Evolutionary conservation across 2,113 vertebrate species (phyloP).

Genomic region (Platysteira castanea): DNA sequence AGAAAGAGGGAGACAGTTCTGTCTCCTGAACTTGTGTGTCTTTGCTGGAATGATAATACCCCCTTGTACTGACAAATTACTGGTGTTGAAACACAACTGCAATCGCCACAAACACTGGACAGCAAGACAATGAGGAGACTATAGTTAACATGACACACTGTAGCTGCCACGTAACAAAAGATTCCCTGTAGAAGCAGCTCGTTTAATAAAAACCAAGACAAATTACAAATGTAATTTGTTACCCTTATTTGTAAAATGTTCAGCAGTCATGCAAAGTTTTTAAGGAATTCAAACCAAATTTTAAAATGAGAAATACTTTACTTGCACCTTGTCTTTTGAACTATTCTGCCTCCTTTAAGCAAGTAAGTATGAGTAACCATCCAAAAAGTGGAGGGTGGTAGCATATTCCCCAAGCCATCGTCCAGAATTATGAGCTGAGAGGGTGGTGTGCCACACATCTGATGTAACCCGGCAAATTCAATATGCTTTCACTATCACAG

Average conservation of each 20-base stretch:
- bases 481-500: not conserved
- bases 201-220: not conserved
- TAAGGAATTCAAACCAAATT: not conserved
- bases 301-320: not conserved
- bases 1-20: not conserved
- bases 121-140: not conserved
- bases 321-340: not conserved
- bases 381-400: not conserved
- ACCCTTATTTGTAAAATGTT: not conserved
- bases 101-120: not conserved
- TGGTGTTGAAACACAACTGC: not conserved
- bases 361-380: not conserved
- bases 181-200: not conserved
- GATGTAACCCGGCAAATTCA: not conserved
- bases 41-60: constrained; percentile 6
- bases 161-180: not conserved
- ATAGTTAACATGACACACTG: not conserved
- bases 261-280: not conserved
- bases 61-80: not conserved
- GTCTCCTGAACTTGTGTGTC: not conserved
- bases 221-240: not conserved
- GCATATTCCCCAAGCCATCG: not conserved
- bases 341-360: not conserved
- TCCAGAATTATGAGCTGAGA: not conserved
- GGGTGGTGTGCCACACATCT: not conserved